phyloP scores from a whole-genome alignment of 2,888 invertebrate species.

The Hydriomena furcata region DNA sequence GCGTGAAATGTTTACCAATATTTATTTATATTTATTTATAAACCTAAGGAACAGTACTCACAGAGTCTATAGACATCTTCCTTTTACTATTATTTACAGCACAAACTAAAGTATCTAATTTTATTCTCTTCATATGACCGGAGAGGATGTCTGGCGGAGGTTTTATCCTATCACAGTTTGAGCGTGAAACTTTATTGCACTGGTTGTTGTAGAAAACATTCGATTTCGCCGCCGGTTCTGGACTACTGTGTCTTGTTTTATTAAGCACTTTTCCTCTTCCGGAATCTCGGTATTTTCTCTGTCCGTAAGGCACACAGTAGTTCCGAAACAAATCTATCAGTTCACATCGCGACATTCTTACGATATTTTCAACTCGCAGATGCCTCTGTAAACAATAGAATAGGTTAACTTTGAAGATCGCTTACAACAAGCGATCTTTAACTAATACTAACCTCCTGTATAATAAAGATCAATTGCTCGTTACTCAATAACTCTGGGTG shows the following conservation, averaged over 20 bases:
- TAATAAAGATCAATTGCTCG: slow-evolving; percentile 64
- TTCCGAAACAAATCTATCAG: slow-evolving; percentile 69
- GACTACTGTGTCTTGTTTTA: slow-evolving; percentile 57
- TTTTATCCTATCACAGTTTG: slow-evolving; percentile 54
- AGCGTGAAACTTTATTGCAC: slow-evolving; percentile 40
- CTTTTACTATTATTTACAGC: slow-evolving; percentile 54
- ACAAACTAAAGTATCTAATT: slow-evolving; percentile 51
- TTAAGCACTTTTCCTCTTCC: slow-evolving; percentile 69
- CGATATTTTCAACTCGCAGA: slow-evolving; percentile 57
- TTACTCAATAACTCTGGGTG: slow-evolving; percentile 75
- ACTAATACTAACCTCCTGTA: slow-evolving; percentile 62
- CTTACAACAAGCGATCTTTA: background rate
- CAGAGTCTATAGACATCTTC: slow-evolving; percentile 61
- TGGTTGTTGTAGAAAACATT: slow-evolving; percentile 37
- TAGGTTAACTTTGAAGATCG: slow-evolving; percentile 20
- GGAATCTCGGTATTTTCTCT: slow-evolving; percentile 70
- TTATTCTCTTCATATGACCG: slow-evolving; percentile 69
- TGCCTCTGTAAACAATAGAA: slow-evolving; percentile 61
- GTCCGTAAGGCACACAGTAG: slow-evolving; percentile 74
- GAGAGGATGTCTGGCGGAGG: slow-evolving; percentile 66
- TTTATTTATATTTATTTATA: too few relatives aligned
- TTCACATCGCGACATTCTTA: slow-evolving; percentile 60
- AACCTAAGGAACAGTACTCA: slow-evolving; percentile 43
- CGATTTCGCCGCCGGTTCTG: slow-evolving; percentile 46
- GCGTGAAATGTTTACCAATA: too few relatives aligned